Percentiles rank a stretch among this genome's conserved stretches.
Evolutionary conservation across 2,888 invertebrate species (phyloP).

Genomic region (Trichopoda pennipes): DNA sequence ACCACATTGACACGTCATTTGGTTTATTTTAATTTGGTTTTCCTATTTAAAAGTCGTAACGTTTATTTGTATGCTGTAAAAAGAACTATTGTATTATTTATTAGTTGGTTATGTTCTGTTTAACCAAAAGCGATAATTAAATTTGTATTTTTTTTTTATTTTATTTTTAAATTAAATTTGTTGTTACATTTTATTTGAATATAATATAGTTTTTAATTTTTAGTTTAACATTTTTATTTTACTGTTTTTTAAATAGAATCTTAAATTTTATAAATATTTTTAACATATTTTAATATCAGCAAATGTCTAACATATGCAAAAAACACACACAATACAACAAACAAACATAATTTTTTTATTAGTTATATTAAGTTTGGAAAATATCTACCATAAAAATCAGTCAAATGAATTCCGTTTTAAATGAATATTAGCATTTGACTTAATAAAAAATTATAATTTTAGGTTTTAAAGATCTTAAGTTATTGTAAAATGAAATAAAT

Average conservation of each 20-base stretch:
- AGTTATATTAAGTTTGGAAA: slow-evolving; percentile 46
- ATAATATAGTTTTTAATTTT: slow-evolving; percentile 54
- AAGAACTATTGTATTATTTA: slow-evolving; percentile 32
- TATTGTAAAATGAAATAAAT: slow-evolving; percentile 35
- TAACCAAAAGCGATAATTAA: slow-evolving; percentile 47
- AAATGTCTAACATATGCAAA: slow-evolving; percentile 67
- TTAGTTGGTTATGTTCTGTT: slow-evolving; percentile 36
- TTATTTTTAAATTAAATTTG: too few species aligned
- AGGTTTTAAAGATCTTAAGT: slow-evolving; percentile 12
- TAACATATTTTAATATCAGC: slow-evolving; percentile 56
- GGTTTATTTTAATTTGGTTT: slow-evolving; percentile 6
- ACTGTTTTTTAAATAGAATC: slow-evolving; percentile 37
- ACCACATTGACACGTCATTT: neutral
- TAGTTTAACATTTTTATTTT: slow-evolving; percentile 31
- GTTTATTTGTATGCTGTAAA: slow-evolving; percentile 36
- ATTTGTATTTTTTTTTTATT: slow-evolving; percentile 43
- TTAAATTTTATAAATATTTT: slow-evolving; percentile 49
- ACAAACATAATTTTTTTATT: slow-evolving; percentile 36
- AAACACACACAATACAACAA: slow-evolving; percentile 30
- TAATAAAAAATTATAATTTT: slow-evolving; percentile 24
- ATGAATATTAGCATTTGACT: slow-evolving; percentile 1
- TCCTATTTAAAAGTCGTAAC: slow-evolving; percentile 25
- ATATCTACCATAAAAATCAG: slow-evolving; percentile 38
- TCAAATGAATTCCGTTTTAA: slow-evolving; percentile 10
- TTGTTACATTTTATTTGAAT: slow-evolving; percentile 56